Evolutionary conservation across 2,797 vertebrate species (phyloP), one percentile per base, ranked within the genome.

Genomic region (Ctenochaetus hawaiiensis): DNA sequence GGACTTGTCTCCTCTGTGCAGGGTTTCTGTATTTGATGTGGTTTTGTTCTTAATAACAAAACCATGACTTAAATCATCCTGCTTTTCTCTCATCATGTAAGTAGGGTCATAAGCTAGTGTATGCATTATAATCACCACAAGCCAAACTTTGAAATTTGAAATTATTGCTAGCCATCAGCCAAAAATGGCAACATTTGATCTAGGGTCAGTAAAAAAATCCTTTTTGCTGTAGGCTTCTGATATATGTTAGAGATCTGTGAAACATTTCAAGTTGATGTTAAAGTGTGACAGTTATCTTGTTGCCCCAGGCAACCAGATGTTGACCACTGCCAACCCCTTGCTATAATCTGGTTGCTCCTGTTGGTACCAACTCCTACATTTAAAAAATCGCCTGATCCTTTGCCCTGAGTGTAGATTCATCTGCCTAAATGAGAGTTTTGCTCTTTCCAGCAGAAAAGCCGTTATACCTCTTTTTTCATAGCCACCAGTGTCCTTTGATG

Each of bases 231-330:
- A 30, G 58, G 71, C 44, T 16, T 77, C 45, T 72, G 48, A 77
- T 56, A 56, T 34, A 11, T 68, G 45, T 52, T 52, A 47, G 34
- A 43, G 8, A 58, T 57, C 39, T 60, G 47, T 65, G 43, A 65
- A 64, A 34, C 51, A 49, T 62, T 79, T 65, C 18, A 69, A 73
- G 34, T 60, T 6, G 48, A 76, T 66, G 56, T 51, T 68, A n/a
- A 74, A 69, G 67, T 75, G 56, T 61, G 72, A 71, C 39, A 7
- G 71, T 80, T 74, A 82, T 76, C 69, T 74, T 49, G 23, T 52
- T 14, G 10, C 58, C 56, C 6, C 16, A 56, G 58, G 70, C 77
- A 76, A 13, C 65, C 77, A 81, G 65, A 77, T 85, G 78, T 71
- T 51, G 78, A 62, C 58, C n/a, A 16, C 49, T 61, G 20, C 54